Percentiles rank a stretch among this genome's conserved stretches.
phyloP scores from a whole-genome alignment of 1,140 invertebrate genomes.

The Stenopsyche tienmushanensis region DNA sequence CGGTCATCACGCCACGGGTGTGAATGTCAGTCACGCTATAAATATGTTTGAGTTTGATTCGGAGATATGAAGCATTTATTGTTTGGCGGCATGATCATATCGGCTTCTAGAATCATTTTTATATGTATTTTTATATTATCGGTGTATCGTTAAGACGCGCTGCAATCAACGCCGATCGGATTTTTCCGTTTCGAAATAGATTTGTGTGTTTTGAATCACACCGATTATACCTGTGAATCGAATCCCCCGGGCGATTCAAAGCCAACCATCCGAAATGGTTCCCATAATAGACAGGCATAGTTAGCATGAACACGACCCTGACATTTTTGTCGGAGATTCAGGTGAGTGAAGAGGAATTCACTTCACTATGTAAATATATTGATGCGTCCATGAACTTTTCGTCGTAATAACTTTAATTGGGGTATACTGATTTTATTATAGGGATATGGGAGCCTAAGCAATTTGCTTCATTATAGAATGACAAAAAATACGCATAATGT shows the following conservation, averaged over 20 bases:
- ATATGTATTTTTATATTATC: too few relatives aligned
- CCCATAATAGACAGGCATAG: slow-evolving; percentile 1
- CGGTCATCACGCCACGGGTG: neutral
- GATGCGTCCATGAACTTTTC: slow-evolving; percentile 19
- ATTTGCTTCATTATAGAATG: neutral
- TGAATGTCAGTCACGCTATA: too few relatives aligned
- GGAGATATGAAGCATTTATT: neutral
- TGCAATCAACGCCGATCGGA: neutral
- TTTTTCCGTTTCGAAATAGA: neutral
- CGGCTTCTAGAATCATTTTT: too few relatives aligned
- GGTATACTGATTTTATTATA: neutral
- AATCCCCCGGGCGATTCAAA: slow-evolving; percentile 5
- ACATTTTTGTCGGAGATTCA: slow-evolving; percentile 24
- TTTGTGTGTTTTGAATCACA: slow-evolving; percentile 4
- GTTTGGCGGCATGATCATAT: too few relatives aligned
- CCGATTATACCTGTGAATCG: slow-evolving; percentile 12
- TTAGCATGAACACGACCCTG: slow-evolving; percentile 6
- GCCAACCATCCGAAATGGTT: neutral
- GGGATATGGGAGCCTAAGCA: neutral
- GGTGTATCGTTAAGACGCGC: too few relatives aligned
- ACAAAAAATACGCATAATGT: neutral
- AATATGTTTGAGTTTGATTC: too few relatives aligned
- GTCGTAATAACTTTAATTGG: neutral
- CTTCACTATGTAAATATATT: neutral
- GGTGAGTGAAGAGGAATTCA: slow-evolving; percentile 8